These are phyloP conservation scores for Odontothrips loti DNA, from an alignment of 2,888 invertebrate genomes.

Conservation along the genomic window DNA sequence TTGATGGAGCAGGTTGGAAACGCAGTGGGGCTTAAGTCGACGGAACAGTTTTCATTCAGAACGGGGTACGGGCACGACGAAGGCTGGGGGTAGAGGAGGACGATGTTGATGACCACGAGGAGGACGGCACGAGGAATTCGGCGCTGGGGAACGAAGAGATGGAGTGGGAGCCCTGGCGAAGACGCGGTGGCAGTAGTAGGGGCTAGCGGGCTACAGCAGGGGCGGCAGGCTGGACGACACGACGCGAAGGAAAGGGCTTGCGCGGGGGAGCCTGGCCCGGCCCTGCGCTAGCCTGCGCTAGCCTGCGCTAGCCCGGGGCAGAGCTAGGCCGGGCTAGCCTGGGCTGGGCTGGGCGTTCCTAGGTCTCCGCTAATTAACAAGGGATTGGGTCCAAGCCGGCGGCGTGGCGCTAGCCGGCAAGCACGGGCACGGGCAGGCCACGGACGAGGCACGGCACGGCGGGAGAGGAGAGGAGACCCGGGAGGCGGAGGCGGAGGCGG, in stretches of 20 bases:
- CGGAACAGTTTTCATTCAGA: no score
- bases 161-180: neutral
- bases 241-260: constrained; percentile 38
- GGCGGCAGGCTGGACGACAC: constrained; percentile 25
- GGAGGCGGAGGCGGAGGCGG: neutral
- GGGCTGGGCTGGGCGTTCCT: constrained; percentile 5
- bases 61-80: no score
- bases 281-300: constrained; percentile 39
- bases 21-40: no score
- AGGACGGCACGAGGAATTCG: neutral
- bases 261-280: constrained; percentile 40
- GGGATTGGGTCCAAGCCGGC: constrained; percentile 41
- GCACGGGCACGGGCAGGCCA: neutral
- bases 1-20: no score
- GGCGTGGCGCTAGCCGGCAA: constrained; percentile 49
- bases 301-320: constrained; percentile 34
- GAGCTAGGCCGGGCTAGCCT: constrained; percentile 40
- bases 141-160: neutral
- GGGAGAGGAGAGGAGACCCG: neutral
- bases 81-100: no score
- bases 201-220: no score
- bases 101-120: neutral
- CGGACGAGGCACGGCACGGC: neutral
- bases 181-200: neutral
- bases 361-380: constrained; percentile 19